These are phyloP conservation scores for Apis florea DNA, from an alignment of 1,140 invertebrate species.

Conservation along the genomic window DNA sequence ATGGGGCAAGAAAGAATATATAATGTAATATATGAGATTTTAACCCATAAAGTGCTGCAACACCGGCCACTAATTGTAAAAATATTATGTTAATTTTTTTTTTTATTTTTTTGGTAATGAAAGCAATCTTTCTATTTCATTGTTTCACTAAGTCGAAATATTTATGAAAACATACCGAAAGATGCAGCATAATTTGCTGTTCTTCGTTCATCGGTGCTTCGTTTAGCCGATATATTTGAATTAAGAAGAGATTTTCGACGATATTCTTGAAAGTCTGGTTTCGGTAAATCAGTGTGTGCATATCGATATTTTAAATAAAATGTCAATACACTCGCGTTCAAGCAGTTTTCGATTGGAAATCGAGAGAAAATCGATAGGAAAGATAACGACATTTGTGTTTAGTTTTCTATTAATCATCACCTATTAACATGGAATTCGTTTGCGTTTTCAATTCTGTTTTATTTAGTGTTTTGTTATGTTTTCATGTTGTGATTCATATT, in stretches of 20 bases:
- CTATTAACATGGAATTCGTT: background rate
- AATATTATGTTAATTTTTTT: background rate
- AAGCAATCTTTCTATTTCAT: too few relatives aligned
- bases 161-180: conserved; percentile 38
- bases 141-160: background rate
- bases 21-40: conserved; percentile 68
- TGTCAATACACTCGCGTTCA: background rate
- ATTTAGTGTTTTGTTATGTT: too few relatives aligned
- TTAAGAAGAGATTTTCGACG: conserved; percentile 46
- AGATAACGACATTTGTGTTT: background rate
- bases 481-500: background rate
- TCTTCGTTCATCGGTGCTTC: conserved; percentile 49
- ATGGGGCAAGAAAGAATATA: conserved; percentile 52
- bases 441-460: too few relatives aligned
- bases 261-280: conserved; percentile 55
- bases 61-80: conserved; percentile 48
- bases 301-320: background rate
- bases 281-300: conserved; percentile 59
- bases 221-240: conserved; percentile 12
- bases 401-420: background rate
- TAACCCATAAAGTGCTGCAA: conserved; percentile 50
- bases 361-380: background rate
- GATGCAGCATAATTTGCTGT: conserved; percentile 1
- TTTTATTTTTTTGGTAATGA: too few relatives aligned
- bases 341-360: background rate